A percentile compares a stretch with the other conserved stretches of the same genome.
Evolutionary conservation across 37 sponge, comb jelly and placozoan species (phyloP).

Genomic region (Halisarca cf. caerulea): DNA sequence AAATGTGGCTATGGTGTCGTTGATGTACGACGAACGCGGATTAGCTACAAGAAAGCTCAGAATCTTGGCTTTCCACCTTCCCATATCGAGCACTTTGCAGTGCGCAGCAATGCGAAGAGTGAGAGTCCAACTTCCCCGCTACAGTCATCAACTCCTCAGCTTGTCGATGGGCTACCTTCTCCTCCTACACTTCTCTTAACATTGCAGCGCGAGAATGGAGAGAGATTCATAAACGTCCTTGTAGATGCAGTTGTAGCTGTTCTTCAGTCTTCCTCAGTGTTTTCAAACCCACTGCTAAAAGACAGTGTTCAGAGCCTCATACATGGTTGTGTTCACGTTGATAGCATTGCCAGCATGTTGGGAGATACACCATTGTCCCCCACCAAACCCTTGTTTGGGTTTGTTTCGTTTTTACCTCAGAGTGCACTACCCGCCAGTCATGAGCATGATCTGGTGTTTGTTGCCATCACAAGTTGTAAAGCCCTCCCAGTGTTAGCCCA

Average conservation of each 20-base stretch:
- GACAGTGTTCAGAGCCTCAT: neutral
- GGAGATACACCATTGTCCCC: neutral
- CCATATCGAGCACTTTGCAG: slow-evolving; percentile 50
- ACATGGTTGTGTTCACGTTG: neutral
- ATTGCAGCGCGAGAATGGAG: slow-evolving; percentile 30
- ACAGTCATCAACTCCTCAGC: neutral
- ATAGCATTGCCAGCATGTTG: neutral
- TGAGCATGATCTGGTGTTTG: neutral
- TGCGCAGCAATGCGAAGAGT: slow-evolving; percentile 34
- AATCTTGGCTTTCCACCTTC: slow-evolving; percentile 30
- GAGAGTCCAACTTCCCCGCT: slow-evolving; percentile 39
- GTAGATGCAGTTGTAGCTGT: neutral
- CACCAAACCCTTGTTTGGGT: neutral
- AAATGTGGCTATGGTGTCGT: slow-evolving; percentile 50
- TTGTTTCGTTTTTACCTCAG: neutral
- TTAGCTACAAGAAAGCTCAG: slow-evolving; percentile 62
- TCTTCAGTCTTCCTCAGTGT: neutral
- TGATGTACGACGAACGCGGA: slow-evolving; percentile 58
- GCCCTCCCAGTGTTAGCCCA: neutral
- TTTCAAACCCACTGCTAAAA: neutral
- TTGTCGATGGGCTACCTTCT: neutral
- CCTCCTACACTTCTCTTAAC: slow-evolving; percentile 67
- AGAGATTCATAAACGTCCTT: neutral
- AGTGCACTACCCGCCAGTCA: neutral
- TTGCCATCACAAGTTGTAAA: neutral